Evolutionary conservation across 2,797 vertebrate genomes (phyloP), one percentile per base, ranked within the genome.

Genomic region (Anguilla marmorata): DNA sequence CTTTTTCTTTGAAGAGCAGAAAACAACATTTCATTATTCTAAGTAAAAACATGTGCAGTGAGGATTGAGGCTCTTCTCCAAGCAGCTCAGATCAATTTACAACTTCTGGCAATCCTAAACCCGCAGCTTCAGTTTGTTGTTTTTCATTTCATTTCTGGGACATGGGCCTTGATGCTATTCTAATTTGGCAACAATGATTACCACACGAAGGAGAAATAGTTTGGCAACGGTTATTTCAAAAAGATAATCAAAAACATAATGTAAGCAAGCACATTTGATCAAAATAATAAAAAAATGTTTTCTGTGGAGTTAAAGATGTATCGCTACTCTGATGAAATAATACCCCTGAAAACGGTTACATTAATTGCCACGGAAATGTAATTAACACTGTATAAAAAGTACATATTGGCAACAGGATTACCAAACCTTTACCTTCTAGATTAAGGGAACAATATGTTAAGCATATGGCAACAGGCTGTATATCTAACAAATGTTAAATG

Each of bases 121-220:
- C 1, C 45, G 37, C 24, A 56, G 50, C n/a, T 4, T 30, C 19
- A 33, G 27, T 85, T 85, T 66, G 54, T 41, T 66, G 63, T 85
- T 85, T 24, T 37, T 12, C 27, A 27, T 58, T 52, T 60, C 30
- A 41, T 37, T 85, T 85, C 24, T 85, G 45, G 30, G 58, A 66
- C 50, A 63, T 63, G 19, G 54, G 37, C 83, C 33, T 63, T 41
- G 54, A 41, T 58, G 84, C 6, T 63, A 33, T 37, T 85, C 54
- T 50, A 85, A 60, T 58, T 85, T 85, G 85, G 56, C 54, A 63
- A 66, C 30, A 66, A 7, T 0, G 27, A 66, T 85, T 85, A 66
- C 56, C 56, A 85, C 24, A 45, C 21, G 24, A 50, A 52, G 37
- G n/a, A 52, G 1, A 56, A 58, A 33, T 30, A 27, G 27, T 33